These are phyloP conservation scores for Tolmerus cingulatus DNA, from an alignment of 2,888 invertebrate genomes.

Conservation along the genomic window DNA sequence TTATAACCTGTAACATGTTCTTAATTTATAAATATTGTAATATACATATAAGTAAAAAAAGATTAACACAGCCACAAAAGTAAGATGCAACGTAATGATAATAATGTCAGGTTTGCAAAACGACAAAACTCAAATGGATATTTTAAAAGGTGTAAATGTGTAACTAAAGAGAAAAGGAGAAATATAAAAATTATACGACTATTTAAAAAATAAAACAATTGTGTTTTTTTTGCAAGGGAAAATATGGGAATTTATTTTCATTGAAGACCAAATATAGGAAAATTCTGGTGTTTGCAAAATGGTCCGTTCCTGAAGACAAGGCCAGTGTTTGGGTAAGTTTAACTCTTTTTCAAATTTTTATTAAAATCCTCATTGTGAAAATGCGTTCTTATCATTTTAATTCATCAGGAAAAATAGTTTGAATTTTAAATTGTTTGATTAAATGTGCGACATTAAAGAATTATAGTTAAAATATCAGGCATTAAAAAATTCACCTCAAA, in stretches of 20 bases:
- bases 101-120: conserved; percentile 30
- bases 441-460: too few relatives aligned
- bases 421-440: not conserved
- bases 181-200: conserved; percentile 18
- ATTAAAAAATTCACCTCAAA: not conserved
- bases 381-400: not conserved
- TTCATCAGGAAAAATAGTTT: not conserved
- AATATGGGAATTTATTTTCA: not conserved
- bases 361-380: not conserved
- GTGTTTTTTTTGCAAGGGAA: not conserved
- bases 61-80: not conserved
- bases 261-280: not conserved
- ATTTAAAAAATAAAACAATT: not conserved
- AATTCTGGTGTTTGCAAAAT: not conserved
- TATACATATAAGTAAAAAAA: not conserved
- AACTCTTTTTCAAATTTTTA: not conserved
- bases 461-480: not conserved
- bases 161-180: conserved; percentile 14
- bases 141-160: conserved; percentile 29
- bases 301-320: not conserved
- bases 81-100: not conserved
- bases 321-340: not conserved
- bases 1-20: conserved; percentile 31
- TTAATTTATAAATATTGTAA: conserved; percentile 8
- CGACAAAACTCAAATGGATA: conserved; percentile 9